phyloP scores from a whole-genome alignment of 2,797 vertebrate genomes.

The Potorous gilbertii region DNA sequence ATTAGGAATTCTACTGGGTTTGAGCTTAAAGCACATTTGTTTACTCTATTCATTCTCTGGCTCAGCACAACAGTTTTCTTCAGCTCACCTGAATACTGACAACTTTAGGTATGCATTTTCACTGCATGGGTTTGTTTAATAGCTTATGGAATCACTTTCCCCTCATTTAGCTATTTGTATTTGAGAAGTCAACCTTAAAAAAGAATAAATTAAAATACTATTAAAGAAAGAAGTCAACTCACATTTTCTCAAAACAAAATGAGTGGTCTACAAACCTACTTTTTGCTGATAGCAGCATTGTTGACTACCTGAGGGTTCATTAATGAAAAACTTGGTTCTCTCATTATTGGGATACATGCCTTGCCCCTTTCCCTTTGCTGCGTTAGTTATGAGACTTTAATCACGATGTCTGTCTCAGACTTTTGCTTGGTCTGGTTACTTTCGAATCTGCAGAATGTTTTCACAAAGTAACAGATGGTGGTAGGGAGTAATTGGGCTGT shows the following conservation, averaged over 20 bases:
- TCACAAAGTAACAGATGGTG: conserved; percentile 81
- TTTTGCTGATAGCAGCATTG: background rate
- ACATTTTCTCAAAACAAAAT: background rate
- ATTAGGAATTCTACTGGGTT: conserved; percentile 56
- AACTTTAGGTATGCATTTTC: background rate
- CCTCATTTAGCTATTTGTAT: background rate
- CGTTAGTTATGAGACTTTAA: conserved; percentile 65
- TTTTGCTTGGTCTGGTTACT: conserved; percentile 79
- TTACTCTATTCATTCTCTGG: conserved; percentile 38
- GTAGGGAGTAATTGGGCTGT: conserved; percentile 81
- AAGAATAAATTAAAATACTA: background rate
- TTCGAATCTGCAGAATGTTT: conserved; percentile 81
- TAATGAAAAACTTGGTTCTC: conserved; percentile 1
- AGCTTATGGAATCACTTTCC: background rate
- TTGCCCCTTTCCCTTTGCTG: background rate
- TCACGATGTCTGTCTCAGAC: conserved; percentile 67
- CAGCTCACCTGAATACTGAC: conserved; percentile 14
- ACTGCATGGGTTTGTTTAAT: background rate
- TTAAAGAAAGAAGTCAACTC: background rate
- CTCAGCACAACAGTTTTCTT: conserved; percentile 36
- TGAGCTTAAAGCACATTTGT: conserved; percentile 27
- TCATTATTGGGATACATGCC: background rate
- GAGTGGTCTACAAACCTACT: background rate
- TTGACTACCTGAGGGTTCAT: background rate
- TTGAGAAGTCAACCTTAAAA: background rate